Base-by-base conservation (phyloP, 2,888 invertebrate species). In the Rutpela maculata region DNA sequence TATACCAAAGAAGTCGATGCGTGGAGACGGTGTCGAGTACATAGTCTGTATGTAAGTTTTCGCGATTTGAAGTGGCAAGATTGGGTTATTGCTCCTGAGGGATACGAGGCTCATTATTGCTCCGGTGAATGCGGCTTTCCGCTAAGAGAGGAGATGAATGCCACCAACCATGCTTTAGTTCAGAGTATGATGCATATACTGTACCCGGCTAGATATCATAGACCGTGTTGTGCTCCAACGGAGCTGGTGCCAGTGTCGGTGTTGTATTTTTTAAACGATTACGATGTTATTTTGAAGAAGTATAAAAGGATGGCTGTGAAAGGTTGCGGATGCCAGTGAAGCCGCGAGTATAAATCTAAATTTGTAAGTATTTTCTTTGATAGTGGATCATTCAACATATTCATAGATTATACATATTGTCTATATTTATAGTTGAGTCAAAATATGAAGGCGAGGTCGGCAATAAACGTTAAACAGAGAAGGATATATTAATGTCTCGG, bases 281-380 rank as follows among this genome's bases (percentile, higher is more conserved):
- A 96, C 72, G 97, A 97, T 62, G 96, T 98, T 82, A 87, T 88
- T 59, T 92, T 98, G 78, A 97, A 98, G 88, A 97, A 97, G 90
- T 99, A 98, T 90, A 95, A 96, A 88, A 97, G 98, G 89, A 99
- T 99, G 99, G 97, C 98, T 38, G 99, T 99, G 31, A 97, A 97
- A 90, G 96, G 97, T 84, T 99, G 99, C 90, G 99, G 99, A 18
- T 99, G 99, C 88, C 98, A 98, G 91, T 98, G 91, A 59, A 59
- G 19, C 15, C 12, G 43, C 7, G n/a, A n/a, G 22, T 26, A 26
- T 26, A 3, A 26, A 26, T 26, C 22, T 26, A 26, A 1, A 26
- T 26, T 26, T 26, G 22, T 26, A 26, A 26, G 22, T 26, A 26
- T 3, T 26, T 26, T 26, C 4, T 26, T 26, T n/a, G n/a, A 26